A percentile compares a stretch with the other conserved stretches of the same genome.
Conservation (phyloP, 1,140 invertebrate genomes). For the Pseudoatta argentina region DNA sequence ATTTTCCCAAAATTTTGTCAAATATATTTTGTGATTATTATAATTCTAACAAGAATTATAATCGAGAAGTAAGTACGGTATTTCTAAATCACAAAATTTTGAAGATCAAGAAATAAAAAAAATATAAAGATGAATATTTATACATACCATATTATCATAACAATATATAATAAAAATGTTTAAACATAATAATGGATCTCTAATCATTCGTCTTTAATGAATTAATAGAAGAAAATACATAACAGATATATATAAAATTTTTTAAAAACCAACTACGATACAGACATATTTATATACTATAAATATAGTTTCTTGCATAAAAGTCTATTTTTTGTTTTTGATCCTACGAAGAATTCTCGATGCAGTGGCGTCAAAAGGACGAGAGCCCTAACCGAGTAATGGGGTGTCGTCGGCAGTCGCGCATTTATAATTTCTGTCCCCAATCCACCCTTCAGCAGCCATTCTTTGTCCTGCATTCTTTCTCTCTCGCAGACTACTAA, state of each 20-base stretch:
- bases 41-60: background rate
- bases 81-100: background rate
- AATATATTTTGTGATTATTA: background rate
- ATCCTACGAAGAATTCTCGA: slow-evolving; percentile 68
- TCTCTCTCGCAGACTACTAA: slow-evolving; percentile 66
- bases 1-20: background rate
- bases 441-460: slow-evolving; percentile 11
- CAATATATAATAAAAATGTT: background rate
- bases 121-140: background rate
- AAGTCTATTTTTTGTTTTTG: slow-evolving; percentile 71
- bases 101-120: too few species aligned
- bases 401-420: slow-evolving; percentile 78
- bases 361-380: slow-evolving; percentile 75
- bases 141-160: background rate
- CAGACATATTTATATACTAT: background rate
- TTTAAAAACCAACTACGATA: background rate
- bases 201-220: background rate
- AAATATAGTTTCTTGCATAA: slow-evolving; percentile 9
- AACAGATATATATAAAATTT: background rate
- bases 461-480: slow-evolving; percentile 31
- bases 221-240: background rate
- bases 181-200: background rate
- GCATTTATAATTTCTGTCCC: slow-evolving; percentile 78
- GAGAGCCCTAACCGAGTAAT: slow-evolving; percentile 73
- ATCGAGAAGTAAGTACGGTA: background rate